Evolutionary conservation across 2,113 vertebrate species (phyloP).

Genomic region (Alces alces): DNA sequence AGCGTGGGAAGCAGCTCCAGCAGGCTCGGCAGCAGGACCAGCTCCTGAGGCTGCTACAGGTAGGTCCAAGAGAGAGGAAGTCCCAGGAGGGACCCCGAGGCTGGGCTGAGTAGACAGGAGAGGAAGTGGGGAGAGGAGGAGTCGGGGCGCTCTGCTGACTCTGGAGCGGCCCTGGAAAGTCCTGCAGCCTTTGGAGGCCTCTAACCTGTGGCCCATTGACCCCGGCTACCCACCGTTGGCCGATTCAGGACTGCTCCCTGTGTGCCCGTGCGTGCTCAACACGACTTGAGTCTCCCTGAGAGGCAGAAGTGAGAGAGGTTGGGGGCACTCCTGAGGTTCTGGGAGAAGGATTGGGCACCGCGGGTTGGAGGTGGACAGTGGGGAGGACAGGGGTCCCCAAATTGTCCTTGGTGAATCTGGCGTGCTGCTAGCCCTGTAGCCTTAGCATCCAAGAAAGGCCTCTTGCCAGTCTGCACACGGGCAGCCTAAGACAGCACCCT

Average conservation of each 20-base stretch:
- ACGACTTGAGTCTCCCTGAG: background rate
- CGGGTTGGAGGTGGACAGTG: background rate
- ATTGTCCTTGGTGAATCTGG: background rate
- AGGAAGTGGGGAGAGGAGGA: too few species aligned
- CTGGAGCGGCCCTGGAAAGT: background rate
- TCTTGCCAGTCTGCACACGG: background rate
- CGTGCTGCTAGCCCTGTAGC: background rate
- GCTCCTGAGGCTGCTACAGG: constrained; percentile 91
- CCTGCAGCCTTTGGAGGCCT: background rate
- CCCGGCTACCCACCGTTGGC: background rate
- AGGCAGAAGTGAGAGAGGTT: background rate
- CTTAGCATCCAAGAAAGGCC: background rate
- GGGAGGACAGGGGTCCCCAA: background rate
- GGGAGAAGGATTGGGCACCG: background rate
- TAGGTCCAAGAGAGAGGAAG: constrained; percentile 27
- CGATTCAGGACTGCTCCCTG: rapidly evolving
- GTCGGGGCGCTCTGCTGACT: background rate
- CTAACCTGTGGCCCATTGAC: background rate
- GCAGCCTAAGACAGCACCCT: background rate
- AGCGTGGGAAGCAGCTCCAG: constrained; percentile 85
- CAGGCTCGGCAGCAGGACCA: constrained; percentile 89
- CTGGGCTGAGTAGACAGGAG: background rate
- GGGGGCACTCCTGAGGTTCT: background rate
- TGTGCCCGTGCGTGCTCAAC: background rate
- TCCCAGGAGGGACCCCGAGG: background rate